Conservation (phyloP, 2,888 invertebrate species). For the Odiellus spinosus region DNA sequence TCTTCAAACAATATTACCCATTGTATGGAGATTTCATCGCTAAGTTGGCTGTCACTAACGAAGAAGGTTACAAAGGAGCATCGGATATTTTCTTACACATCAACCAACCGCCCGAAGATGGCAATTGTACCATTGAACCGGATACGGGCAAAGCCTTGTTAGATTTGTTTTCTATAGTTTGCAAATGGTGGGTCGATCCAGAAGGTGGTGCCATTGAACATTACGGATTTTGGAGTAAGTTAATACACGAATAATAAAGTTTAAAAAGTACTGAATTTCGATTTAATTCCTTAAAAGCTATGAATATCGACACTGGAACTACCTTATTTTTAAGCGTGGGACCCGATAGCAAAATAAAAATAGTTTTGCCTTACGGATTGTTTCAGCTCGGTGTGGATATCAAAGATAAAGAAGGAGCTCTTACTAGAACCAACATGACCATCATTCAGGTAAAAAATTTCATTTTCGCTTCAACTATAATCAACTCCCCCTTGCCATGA, state of each 20-base stretch:
- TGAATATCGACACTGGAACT: slow-evolving; percentile 15
- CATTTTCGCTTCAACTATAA: too few relatives aligned
- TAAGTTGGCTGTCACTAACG: slow-evolving; percentile 20
- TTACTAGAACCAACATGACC: slow-evolving; percentile 19
- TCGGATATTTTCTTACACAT: slow-evolving; percentile 21
- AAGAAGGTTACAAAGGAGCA: slow-evolving; percentile 18
- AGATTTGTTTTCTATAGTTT: slow-evolving; percentile 18
- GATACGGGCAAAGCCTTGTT: slow-evolving; percentile 19
- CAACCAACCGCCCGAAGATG: slow-evolving; percentile 22
- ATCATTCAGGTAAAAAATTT: slow-evolving; percentile 15
- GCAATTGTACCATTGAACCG: slow-evolving; percentile 18
- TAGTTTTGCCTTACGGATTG: slow-evolving; percentile 21
- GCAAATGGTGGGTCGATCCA: slow-evolving; percentile 21
- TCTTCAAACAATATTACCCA: slow-evolving; percentile 21
- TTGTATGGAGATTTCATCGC: slow-evolving; percentile 21
- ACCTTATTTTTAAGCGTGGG: slow-evolving; percentile 19
- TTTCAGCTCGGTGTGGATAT: slow-evolving; percentile 22
- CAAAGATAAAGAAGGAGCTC: slow-evolving; percentile 21
- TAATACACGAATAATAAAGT: neutral
- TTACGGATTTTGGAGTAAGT: slow-evolving; percentile 21
- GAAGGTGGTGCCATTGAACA: slow-evolving; percentile 21
- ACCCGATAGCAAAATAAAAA: slow-evolving; percentile 14
- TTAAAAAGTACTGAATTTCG: neutral
- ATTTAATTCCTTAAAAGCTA: slow-evolving; percentile 10
- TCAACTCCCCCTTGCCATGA: too few relatives aligned